Evolutionary conservation across 2,888 invertebrate species (phyloP), one percentile per base, ranked within the genome.

Genomic region (Pinctada fucata): DNA sequence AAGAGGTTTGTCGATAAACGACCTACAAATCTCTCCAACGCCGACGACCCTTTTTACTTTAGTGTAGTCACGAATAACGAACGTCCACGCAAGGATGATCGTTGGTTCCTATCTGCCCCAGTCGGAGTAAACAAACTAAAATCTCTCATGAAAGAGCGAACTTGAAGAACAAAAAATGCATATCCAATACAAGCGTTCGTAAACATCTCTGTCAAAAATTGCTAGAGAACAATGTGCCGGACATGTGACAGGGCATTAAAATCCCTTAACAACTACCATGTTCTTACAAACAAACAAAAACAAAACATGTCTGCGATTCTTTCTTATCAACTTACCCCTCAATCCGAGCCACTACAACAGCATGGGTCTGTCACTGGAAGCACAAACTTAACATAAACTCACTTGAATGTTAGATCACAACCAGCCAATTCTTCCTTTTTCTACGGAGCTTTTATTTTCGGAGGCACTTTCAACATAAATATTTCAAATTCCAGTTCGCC

Each of bases 261-360:
- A 68, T 68, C 45, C 47, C 47, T 68, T n/a, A 68, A 68, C 68
- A 68, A 68, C 68, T 68, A 68, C 47, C 45, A 48, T 3, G 65
- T 13, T 13, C 65, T 65, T 13, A 65, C 10, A 5, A 65, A 65
- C 65, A 65, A 65, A 65, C 65, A 65, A 65, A 5, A 65, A 5
- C 65, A 65, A 10, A 5, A 5, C 5, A 65, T 65, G n/a, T 65
- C 65, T 65, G 65, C 5, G 31, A 10, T 65, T 31, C 65, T 65
- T 4, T 65, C 65, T 31, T 31, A 31, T 31, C 31, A 31, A 31
- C 31, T 31, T 31, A 31, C 31, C 31, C 31, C 31, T 31, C 31
- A 31, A 31, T 31, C 31, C 31, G 31, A 31, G 31, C 31, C 31
- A 31, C 31, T 31, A 31, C 31, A 31, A 31, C 31, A 31, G 31